Evolutionary conservation across 2,888 invertebrate species (phyloP), one percentile per base, ranked within the genome.

Genomic region (Drosophila mulleri): DNA sequence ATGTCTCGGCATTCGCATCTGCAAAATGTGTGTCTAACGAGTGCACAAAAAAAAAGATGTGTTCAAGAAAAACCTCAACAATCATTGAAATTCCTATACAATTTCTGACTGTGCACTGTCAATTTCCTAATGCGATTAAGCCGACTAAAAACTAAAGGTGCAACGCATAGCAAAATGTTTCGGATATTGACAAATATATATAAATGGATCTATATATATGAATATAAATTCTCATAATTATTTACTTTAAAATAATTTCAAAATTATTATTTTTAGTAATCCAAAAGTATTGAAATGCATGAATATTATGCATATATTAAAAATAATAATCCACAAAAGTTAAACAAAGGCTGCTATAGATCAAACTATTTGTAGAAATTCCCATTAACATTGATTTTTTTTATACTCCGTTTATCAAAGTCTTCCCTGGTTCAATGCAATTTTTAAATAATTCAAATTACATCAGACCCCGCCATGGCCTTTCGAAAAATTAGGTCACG

Each of bases 1-100:
- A 69, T 80, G 78, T 83, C 41, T 26, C 64, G 82, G 75, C 74
- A 82, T 72, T 79, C 60, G 77, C 82, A 83, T 80, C 87, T 82
- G 81, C 76, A 62, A 67, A 82, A 66, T 77, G 67, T 68, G 59
- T 67, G 59, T 67, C 42, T 54, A 66, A 69, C 68, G 58, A 37
- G 16, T 41, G 18, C 12, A 58, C 37, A 29, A 64, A 11, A 39
- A 64, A 47, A 63, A 50, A 54, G 14, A 35, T 12, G 32, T 16
- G 52, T 23, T 3, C 12, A 32, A 47, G 35, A 47, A 50, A 76
- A 67, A 64, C 57, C 65, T 48, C 69, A 61, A 66, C 50, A 73
- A 66, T 62, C 60, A 60, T 8, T 42, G 18, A 42, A 60, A 76
- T 66, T 69, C 59, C 62, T 42, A 62, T 65, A 65, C 68, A 73